These are phyloP conservation scores for Eupsittula cactorum DNA, from an alignment of 2,113 vertebrate genomes.

Conservation along the genomic window DNA sequence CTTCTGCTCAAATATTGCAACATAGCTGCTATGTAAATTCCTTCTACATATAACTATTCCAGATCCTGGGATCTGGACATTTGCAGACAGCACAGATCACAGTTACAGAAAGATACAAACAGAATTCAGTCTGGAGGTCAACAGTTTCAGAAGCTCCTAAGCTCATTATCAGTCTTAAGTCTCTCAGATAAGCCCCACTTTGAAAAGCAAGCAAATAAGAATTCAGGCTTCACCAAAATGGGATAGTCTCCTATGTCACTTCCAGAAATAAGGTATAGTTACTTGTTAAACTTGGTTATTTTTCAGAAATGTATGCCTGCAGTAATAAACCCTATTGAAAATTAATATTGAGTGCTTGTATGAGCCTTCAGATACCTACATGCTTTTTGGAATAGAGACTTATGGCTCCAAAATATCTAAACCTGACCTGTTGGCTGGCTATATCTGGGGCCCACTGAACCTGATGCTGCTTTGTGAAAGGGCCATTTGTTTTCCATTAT, in stretches of 20 bases:
- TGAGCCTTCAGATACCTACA: neutral
- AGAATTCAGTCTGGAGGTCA: neutral
- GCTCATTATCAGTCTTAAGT: neutral
- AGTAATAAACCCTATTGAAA: neutral
- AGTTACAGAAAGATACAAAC: neutral
- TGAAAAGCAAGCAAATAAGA: neutral
- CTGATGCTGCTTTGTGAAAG: neutral
- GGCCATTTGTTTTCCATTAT: neutral
- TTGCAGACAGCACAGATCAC: neutral
- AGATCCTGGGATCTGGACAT: neutral
- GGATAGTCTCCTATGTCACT: neutral
- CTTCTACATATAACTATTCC: neutral
- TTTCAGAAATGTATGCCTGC: neutral
- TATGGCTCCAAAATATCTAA: neutral
- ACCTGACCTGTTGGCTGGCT: neutral
- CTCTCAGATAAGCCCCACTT: neutral
- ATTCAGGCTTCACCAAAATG: neutral
- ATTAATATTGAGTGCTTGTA: neutral
- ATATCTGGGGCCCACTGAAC: neutral
- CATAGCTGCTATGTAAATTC: neutral
- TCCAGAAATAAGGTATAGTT: neutral
- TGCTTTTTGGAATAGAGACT: neutral
- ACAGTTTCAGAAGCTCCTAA: neutral
- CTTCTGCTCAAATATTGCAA: neutral
- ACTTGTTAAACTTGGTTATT: neutral